phyloP scores from a whole-genome alignment of 2,888 invertebrate genomes.

The Eupithecia centaureata region DNA sequence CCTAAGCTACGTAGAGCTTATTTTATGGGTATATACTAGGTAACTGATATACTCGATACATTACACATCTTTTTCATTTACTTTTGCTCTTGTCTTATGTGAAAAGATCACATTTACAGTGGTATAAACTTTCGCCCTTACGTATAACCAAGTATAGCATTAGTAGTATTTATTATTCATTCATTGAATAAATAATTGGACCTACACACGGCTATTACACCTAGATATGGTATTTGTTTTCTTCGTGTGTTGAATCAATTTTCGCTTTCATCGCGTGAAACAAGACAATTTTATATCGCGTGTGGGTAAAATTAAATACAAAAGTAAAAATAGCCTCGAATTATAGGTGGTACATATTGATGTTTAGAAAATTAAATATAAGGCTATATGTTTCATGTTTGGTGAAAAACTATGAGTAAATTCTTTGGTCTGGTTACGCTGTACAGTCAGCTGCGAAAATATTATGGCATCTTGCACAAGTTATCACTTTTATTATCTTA shows the following conservation, averaged over 20 bases:
- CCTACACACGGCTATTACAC: not conserved
- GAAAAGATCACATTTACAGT: too few relatives aligned
- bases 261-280: conserved; percentile 39
- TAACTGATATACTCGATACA: too few relatives aligned
- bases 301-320: not conserved
- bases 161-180: not conserved
- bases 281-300: conserved; percentile 17
- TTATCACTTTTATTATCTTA: not conserved
- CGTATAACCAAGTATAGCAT: too few relatives aligned
- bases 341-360: conserved; percentile 2
- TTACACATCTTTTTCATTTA: too few relatives aligned
- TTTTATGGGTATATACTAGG: too few relatives aligned
- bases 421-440: too few relatives aligned
- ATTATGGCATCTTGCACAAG: too few relatives aligned
- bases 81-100: too few relatives aligned
- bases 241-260: conserved; percentile 14
- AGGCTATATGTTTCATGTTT: not conserved
- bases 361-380: conserved; percentile 5
- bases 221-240: not conserved
- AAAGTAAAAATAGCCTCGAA: not conserved
- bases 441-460: too few relatives aligned
- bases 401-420: not conserved
- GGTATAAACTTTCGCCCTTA: too few relatives aligned
- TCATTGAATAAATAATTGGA: not conserved
- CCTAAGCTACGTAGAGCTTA: too few relatives aligned